Percentiles rank a stretch among this genome's conserved stretches.
These are phyloP conservation scores for Bradypodion ventrale DNA, from an alignment of 2,797 vertebrate genomes.

Conservation along the genomic window DNA sequence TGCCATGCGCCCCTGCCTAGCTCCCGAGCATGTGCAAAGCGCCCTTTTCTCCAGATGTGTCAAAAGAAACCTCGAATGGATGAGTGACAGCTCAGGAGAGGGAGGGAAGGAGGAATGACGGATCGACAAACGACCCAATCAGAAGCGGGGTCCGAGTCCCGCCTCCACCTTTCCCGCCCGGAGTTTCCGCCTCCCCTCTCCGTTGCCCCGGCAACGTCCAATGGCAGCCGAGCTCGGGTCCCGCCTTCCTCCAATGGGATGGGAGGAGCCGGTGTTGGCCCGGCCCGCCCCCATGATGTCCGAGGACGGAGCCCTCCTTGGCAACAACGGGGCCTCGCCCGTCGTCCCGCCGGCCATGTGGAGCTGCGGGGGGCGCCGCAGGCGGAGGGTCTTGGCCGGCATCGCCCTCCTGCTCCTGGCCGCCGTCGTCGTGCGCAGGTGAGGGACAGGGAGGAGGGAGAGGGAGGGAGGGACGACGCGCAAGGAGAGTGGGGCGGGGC, in stretches of 20 bases:
- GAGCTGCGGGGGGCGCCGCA: constrained; percentile 21
- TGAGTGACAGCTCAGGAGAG: too few species aligned
- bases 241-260: constrained; percentile 36
- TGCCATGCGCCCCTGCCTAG: background rate
- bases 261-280: constrained; percentile 18
- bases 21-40: background rate
- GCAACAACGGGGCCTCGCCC: background rate
- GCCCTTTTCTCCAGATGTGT: too few species aligned
- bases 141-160: background rate
- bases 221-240: background rate
- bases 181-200: background rate
- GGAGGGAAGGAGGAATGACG: background rate
- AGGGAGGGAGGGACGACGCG: background rate
- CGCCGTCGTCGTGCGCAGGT: constrained; percentile 16
- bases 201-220: background rate
- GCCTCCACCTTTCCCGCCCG: background rate
- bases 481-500: background rate
- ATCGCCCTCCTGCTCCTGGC: background rate
- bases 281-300: constrained; percentile 13
- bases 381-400: constrained; percentile 17
- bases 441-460: background rate
- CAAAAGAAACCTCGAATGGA: too few species aligned
- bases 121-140: background rate
- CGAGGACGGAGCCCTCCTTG: background rate
- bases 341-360: constrained; percentile 6